Evolutionary conservation across 2,888 invertebrate genomes (phyloP), one percentile per base, ranked within the genome.

Genomic region (Zele albiditarsus): DNA sequence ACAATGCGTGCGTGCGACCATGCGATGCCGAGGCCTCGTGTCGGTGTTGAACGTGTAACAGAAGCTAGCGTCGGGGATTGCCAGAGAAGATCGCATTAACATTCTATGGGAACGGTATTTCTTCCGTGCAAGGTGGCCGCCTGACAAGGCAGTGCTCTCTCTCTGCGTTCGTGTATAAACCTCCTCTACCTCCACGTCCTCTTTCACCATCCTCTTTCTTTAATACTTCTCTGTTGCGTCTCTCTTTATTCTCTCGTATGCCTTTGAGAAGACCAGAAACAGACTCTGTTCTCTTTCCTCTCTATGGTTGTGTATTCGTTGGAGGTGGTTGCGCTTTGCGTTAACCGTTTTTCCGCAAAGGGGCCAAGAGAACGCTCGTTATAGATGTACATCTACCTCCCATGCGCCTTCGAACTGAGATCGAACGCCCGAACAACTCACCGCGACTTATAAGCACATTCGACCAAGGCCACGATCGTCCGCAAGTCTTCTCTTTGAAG

Each of bases 41-140:
- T 73, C 71, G 67, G 73, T 71, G 68, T 73, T 67, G 74, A 73
- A 71, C 76, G 71, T 77, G 77, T 75, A 77, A 78, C 74, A 77
- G 75, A 74, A 75, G 75, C 75, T 73, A 77, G 73, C 66, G 78
- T 74, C 75, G 71, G 46, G 80, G 77, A 79, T 79, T 78, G 78
- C 78, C 76, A 82, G 79, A 80, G 80, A 81, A 82, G 85, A 86
- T 86, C 85, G 84, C 87, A 89, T 89, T 88, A 87, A 89, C 85
- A 88, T 89, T 88, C 88, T 86, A 87, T 86, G 87, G 87, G 87
- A 89, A 87, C 86, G 88, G 87, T 87, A 87, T 87, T 85, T 84
- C 85, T 84, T 82, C 82, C 80, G 79, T 78, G 85, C 84, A 83
- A 85, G 78, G 78, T 75, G 76, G 73, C 79, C 82, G 80, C 81